These are phyloP conservation scores for Noctua pronuba DNA, from an alignment of 2,888 invertebrate species.

Conservation along the genomic window DNA sequence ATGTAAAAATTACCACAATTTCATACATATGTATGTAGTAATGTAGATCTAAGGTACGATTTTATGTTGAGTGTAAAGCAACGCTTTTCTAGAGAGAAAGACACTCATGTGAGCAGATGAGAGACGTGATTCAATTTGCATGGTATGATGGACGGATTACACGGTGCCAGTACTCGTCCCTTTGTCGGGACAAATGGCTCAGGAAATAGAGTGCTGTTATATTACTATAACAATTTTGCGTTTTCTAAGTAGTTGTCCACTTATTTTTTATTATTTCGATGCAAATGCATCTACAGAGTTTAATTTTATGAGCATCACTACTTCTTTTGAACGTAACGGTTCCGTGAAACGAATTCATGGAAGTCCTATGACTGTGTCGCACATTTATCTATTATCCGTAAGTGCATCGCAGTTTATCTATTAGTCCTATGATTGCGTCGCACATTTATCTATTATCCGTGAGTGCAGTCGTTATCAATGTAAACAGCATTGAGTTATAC, in stretches of 20 bases:
- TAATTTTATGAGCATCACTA: neutral
- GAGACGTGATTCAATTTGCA: slow-evolving; percentile 89
- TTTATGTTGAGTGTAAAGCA: slow-evolving; percentile 67
- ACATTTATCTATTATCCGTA: neutral
- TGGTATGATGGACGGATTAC: slow-evolving; percentile 87
- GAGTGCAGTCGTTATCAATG: neutral
- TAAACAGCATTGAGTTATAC: neutral
- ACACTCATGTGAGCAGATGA: slow-evolving; percentile 83
- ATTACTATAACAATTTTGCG: slow-evolving; percentile 65
- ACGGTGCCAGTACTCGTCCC: slow-evolving; percentile 74
- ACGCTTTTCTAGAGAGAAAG: slow-evolving; percentile 73
- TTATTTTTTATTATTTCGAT: slow-evolving; percentile 28
- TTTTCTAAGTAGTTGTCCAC: slow-evolving; percentile 45
- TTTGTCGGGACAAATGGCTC: slow-evolving; percentile 72
- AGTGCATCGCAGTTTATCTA: too few relatives aligned
- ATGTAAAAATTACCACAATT: slow-evolving; percentile 55
- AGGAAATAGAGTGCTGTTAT: slow-evolving; percentile 68
- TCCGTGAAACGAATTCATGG: neutral
- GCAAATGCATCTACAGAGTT: neutral
- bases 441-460: neutral
- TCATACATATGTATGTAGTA: slow-evolving; percentile 43
- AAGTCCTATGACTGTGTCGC: neutral
- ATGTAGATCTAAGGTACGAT: slow-evolving; percentile 51
- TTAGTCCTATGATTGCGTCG: slow-evolving; percentile 1
- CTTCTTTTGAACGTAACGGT: neutral